These are phyloP conservation scores for Myotis daubentonii DNA, from an alignment of 2,797 vertebrate species.

Conservation along the genomic window DNA sequence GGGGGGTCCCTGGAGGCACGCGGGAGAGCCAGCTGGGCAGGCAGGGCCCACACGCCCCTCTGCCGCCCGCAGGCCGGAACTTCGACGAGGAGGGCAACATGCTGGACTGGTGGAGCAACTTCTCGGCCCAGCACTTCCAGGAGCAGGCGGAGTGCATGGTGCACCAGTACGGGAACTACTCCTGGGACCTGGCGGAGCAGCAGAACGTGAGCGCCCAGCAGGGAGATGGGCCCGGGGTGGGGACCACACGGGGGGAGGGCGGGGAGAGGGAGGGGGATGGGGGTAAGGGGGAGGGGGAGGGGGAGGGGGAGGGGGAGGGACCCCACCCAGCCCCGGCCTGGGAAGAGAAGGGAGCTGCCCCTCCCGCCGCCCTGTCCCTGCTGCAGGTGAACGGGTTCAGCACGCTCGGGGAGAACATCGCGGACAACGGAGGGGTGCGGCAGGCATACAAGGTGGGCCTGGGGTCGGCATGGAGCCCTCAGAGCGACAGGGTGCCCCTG, in stretches of 20 bases:
- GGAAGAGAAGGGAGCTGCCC: too few relatives aligned
- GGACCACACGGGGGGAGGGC: too few relatives aligned
- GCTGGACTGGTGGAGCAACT: slow-evolving; percentile 99
- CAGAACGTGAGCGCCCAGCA: slow-evolving; percentile 89
- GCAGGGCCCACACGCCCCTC: not conserved
- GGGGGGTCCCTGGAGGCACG: too few relatives aligned
- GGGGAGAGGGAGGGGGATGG: too few relatives aligned
- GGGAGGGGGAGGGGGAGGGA: accelerated
- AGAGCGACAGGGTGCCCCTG: not conserved
- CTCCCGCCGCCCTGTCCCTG: not conserved
- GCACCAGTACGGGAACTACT: slow-evolving; percentile 94
- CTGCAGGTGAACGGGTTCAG: slow-evolving; percentile 95
- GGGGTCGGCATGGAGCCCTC: not conserved
- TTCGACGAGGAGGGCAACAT: slow-evolving; percentile 98
- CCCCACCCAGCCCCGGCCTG: accelerated
- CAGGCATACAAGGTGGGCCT: slow-evolving; percentile 94
- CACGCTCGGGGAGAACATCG: slow-evolving; percentile 97
- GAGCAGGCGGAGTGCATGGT: slow-evolving; percentile 96
- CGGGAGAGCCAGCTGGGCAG: not conserved
- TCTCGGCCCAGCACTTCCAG: slow-evolving; percentile 93
- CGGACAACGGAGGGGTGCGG: slow-evolving; percentile 96
- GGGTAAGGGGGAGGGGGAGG: too few relatives aligned
- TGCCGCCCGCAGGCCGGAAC: slow-evolving; percentile 90
- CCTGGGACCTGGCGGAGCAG: slow-evolving; percentile 94
- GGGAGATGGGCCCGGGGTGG: not conserved